phyloP scores from a whole-genome alignment of 1,140 invertebrate genomes.

The Aphidius gifuensis region DNA sequence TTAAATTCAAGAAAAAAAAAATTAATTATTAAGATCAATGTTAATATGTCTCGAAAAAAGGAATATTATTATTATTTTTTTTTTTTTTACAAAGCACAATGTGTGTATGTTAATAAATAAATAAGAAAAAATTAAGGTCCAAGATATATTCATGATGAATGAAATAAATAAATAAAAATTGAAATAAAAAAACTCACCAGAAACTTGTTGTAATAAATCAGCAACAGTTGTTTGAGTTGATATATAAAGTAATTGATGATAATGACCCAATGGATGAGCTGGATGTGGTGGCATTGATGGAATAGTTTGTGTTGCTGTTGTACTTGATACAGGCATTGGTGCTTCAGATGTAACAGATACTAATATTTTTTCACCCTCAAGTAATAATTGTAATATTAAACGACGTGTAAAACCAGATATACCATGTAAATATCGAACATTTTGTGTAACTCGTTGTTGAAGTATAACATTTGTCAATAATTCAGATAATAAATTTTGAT shows the following conservation, averaged over 20 bases:
- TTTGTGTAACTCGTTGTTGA: slow-evolving; percentile 62
- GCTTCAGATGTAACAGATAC: slow-evolving; percentile 65
- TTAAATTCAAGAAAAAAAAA: too few relatives aligned
- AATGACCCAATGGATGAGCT: slow-evolving; percentile 55
- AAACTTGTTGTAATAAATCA: slow-evolving; percentile 59
- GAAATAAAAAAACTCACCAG: slow-evolving; percentile 47
- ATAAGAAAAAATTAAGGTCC: too few relatives aligned
- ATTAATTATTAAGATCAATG: too few relatives aligned
- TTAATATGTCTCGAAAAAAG: too few relatives aligned
- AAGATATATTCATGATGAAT: neutral
- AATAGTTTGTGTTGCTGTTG: slow-evolving; percentile 36
- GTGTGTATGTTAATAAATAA: too few relatives aligned
- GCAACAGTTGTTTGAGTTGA: slow-evolving; percentile 70
- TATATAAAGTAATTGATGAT: slow-evolving; percentile 67
- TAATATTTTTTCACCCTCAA: slow-evolving; percentile 81
- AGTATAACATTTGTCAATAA: slow-evolving; percentile 72
- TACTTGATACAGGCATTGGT: slow-evolving; percentile 45
- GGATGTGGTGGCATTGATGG: slow-evolving; percentile 50
- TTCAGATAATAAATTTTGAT: slow-evolving; percentile 79
- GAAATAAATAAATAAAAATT: neutral
- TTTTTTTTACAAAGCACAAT: too few relatives aligned
- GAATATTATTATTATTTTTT: too few relatives aligned
- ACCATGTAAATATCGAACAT: slow-evolving; percentile 57
- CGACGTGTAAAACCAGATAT: slow-evolving; percentile 85
- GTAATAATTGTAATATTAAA: slow-evolving; percentile 77